A percentile compares a stretch with the other conserved stretches of the same genome.
Conservation (phyloP, 2,888 invertebrate species). For the Cordylochernes scorpioides region DNA sequence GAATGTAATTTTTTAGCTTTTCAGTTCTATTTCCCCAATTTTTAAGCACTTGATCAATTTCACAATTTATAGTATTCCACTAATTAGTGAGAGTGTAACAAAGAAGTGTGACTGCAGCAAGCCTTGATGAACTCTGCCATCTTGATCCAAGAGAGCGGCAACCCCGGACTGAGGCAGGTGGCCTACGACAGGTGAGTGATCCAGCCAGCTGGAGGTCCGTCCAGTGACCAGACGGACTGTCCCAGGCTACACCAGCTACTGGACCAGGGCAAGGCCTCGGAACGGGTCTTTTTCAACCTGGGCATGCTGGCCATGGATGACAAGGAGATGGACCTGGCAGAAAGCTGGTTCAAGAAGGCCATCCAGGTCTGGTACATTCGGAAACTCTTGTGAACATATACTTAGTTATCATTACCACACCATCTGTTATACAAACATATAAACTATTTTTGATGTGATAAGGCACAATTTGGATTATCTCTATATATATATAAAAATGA, state of each 20-base stretch:
- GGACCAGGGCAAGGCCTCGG: conserved; percentile 46
- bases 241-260: conserved; percentile 46
- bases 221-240: too few relatives aligned
- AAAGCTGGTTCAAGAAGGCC: conserved; percentile 66
- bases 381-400: neutral
- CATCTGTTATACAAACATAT: too few relatives aligned
- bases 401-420: too few relatives aligned
- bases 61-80: too few relatives aligned
- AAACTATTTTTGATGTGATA: too few relatives aligned
- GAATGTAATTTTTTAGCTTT: too few relatives aligned
- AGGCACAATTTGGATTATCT: too few relatives aligned
- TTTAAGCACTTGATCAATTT: too few relatives aligned
- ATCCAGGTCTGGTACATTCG: conserved; percentile 24
- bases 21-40: too few relatives aligned
- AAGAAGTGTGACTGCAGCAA: conserved; percentile 17
- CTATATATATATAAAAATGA: too few relatives aligned
- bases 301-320: conserved; percentile 94
- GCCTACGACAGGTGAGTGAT: conserved; percentile 17
- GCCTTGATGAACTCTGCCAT: conserved; percentile 83
- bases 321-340: conserved; percentile 57
- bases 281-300: conserved; percentile 74
- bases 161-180: conserved; percentile 45
- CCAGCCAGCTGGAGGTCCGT: neutral
- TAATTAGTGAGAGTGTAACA: neutral
- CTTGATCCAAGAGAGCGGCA: conserved; percentile 61